Evolutionary conservation across 2,797 vertebrate genomes (phyloP).

Genomic region (Clamator glandarius): DNA sequence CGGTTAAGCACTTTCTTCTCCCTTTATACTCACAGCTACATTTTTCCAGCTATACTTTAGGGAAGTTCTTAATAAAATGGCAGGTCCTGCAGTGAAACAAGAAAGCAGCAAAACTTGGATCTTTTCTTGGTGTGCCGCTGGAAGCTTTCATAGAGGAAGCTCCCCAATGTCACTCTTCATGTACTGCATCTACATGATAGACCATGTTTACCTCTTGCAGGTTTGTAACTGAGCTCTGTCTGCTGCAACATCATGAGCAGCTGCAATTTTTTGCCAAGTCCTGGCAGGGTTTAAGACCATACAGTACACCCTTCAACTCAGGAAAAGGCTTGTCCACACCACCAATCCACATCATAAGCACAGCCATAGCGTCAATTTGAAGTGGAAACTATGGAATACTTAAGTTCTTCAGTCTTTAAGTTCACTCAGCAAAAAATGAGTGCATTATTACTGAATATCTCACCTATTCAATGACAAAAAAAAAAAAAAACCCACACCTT

Average conservation of each 20-base stretch:
- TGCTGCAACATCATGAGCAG: neutral
- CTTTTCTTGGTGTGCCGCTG: neutral
- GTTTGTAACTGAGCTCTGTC: neutral
- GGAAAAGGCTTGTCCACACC: neutral
- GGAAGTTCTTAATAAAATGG: neutral
- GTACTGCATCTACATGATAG: neutral
- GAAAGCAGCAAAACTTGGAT: constrained; percentile 3
- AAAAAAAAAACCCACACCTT: neutral
- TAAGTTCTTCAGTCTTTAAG: neutral
- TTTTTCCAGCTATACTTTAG: neutral
- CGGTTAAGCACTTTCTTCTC: neutral
- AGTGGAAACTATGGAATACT: neutral
- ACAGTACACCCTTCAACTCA: neutral
- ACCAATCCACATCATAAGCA: neutral
- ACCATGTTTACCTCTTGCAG: fast-evolving
- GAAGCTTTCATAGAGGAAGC: neutral
- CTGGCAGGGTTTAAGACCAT: neutral
- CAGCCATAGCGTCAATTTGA: neutral
- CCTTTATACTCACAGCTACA: neutral
- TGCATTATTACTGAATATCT: neutral
- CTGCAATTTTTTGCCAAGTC: neutral
- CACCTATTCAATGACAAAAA: neutral
- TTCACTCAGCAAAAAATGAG: constrained; percentile 12
- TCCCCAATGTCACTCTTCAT: neutral
- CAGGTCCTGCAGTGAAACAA: neutral